Base-by-base conservation (phyloP, 1,140 invertebrate genomes). In the Zaprionus camerounensis region DNA sequence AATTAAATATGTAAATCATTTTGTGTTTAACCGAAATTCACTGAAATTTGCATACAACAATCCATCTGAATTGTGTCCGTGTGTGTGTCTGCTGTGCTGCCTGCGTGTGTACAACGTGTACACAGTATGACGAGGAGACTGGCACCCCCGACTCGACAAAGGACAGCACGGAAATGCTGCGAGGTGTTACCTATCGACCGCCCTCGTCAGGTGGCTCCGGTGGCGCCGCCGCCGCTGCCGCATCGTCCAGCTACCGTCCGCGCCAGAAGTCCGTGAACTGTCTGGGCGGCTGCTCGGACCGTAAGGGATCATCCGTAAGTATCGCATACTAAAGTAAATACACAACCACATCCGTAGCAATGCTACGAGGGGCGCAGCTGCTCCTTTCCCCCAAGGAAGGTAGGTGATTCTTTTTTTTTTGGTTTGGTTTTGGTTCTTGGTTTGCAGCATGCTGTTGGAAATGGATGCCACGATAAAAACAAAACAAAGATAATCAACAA, bases 271-370 rank as follows among this genome's bases (percentile, higher is more conserved):
- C 94, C 49, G 93, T 94, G 58, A 94, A 94, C 88, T 94, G 94
- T 90, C 92, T 95, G 79, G 94, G 94, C 84, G 94, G 94, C 82
- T 95, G 94, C 91, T 94, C 94, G 91, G 94, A 94, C 76, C 94
- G 94, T 67, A 93, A 94, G 81, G 94, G 93, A 92, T 94, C 94
- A 84, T 94, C 94, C 93, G 94, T 95, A 94, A 95, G 94, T 93
- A 92, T 65, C n/a, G 44, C 38, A 46, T n/a, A 20, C 15, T 24
- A 28, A 5, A 31, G 15, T 36, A 20, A 53, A 56, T 31, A 24
- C 49, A 17, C 51, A 51, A 41, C 55, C 34, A 15, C 51, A 41
- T 13, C 15, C 49, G 26, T 12, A n/a, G 24, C 22, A 55, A 53
- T 53, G 24, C 17, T 26, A 53, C 1, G 20, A 12, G 9, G 24